Conservation (phyloP, 2,797 vertebrate species). For the Helarctos malayanus region DNA sequence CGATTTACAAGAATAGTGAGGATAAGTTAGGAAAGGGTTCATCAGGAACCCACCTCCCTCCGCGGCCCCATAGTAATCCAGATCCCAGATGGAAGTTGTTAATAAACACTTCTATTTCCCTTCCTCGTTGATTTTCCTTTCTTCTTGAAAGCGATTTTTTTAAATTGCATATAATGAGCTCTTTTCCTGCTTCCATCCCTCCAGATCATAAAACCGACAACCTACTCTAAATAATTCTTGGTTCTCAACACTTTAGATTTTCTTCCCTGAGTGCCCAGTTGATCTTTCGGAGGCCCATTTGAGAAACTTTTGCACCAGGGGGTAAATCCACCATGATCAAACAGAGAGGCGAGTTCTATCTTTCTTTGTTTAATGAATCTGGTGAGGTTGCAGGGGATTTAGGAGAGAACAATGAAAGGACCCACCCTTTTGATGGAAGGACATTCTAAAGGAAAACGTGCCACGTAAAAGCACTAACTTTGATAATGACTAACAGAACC, state of each 20-base stretch:
- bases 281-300: neutral
- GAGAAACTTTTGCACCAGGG: neutral
- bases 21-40: neutral
- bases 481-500: neutral
- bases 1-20: neutral
- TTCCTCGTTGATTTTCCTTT: neutral
- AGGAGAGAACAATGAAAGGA: neutral
- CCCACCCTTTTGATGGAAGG: neutral
- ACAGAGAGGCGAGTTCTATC: neutral
- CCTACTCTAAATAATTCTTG: neutral
- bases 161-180: neutral
- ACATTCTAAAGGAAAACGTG: neutral
- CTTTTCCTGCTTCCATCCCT: neutral
- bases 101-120: neutral
- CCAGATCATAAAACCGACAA: neutral
- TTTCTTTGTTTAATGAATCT: neutral
- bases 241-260: neutral
- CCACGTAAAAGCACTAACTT: neutral
- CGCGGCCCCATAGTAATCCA: neutral
- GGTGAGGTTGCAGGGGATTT: neutral
- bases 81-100: neutral
- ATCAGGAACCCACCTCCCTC: neutral
- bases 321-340: neutral
- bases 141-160: neutral
- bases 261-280: neutral